Percentiles rank a stretch among this genome's conserved stretches.
Evolutionary conservation across 2,113 vertebrate genomes (phyloP).

Genomic region (Chionodraco myersi): DNA sequence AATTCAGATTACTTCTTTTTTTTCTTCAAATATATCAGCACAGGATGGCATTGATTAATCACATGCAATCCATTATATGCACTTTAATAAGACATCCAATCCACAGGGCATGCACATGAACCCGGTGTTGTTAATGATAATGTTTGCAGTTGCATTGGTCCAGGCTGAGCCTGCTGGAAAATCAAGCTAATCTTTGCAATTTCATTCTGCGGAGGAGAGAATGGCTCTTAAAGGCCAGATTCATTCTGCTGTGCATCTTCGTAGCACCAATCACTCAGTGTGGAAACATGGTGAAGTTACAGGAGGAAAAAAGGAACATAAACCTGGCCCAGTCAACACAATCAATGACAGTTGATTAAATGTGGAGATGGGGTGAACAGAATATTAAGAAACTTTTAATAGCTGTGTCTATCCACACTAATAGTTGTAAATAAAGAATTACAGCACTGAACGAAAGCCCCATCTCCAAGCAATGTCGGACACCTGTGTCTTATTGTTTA

Average conservation of each 20-base stretch:
- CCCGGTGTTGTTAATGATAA: slow-evolving; percentile 65
- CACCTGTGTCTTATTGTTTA: slow-evolving; percentile 49
- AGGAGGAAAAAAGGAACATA: slow-evolving; percentile 62
- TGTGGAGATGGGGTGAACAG: slow-evolving; percentile 68
- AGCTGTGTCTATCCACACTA: slow-evolving; percentile 39
- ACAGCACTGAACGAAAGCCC: slow-evolving; percentile 33
- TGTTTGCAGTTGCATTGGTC: slow-evolving; percentile 56
- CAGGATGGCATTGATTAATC: slow-evolving; percentile 55
- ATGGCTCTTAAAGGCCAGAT: slow-evolving; percentile 67
- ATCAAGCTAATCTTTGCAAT: slow-evolving; percentile 67
- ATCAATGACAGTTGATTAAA: slow-evolving; percentile 80
- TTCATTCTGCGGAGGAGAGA: slow-evolving; percentile 40
- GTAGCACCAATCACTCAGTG: slow-evolving; percentile 48
- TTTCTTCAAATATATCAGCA: not conserved
- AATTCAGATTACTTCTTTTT: slow-evolving; percentile 11
- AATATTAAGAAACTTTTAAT: slow-evolving; percentile 62
- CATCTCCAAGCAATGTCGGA: slow-evolving; percentile 42
- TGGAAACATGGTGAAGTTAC: slow-evolving; percentile 59
- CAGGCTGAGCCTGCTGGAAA: slow-evolving; percentile 47
- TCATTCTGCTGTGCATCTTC: slow-evolving; percentile 58
- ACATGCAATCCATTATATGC: slow-evolving; percentile 41
- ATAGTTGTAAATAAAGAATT: slow-evolving; percentile 61
- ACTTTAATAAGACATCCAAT: slow-evolving; percentile 69
- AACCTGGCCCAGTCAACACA: slow-evolving; percentile 62
- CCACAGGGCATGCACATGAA: slow-evolving; percentile 40